These are phyloP conservation scores for Plemyria rubiginata DNA, from an alignment of 2,888 invertebrate genomes.

Conservation along the genomic window DNA sequence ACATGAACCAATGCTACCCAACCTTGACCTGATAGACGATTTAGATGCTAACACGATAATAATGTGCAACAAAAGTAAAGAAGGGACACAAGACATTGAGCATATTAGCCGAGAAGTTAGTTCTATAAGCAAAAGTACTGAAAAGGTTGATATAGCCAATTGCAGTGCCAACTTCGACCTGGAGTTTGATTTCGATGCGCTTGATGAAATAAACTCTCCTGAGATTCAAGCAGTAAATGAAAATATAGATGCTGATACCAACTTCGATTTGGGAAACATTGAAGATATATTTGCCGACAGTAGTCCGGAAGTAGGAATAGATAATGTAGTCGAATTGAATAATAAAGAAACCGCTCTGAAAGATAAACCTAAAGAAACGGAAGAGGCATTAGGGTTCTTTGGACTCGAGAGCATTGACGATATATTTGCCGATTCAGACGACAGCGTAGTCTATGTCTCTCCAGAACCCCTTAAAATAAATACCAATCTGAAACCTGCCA, in stretches of 20 bases:
- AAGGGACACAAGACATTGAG: conserved; percentile 34
- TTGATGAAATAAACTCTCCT: conserved; percentile 39
- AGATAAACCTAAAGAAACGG: conserved; percentile 38
- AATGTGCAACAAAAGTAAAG: conserved; percentile 49
- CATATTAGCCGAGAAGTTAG: conserved; percentile 19
- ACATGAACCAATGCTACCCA: conserved; percentile 59
- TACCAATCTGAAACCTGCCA: background rate
- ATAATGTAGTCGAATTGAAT: conserved; percentile 1
- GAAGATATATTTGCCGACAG: conserved; percentile 72
- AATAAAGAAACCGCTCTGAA: conserved; percentile 4
- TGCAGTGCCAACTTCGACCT: conserved; percentile 45
- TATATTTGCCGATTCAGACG: conserved; percentile 72
- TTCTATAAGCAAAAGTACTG: conserved; percentile 22
- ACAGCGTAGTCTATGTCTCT: conserved; percentile 45
- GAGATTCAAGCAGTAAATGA: conserved; percentile 34
- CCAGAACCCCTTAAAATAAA: conserved; percentile 40
- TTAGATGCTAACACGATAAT: conserved; percentile 57
- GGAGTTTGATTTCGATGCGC: conserved; percentile 57
- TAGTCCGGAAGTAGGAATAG: conserved; percentile 37
- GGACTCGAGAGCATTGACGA: conserved; percentile 79
- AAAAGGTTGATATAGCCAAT: conserved; percentile 34
- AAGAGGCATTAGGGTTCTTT: conserved; percentile 66
- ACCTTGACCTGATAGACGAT: conserved; percentile 65
- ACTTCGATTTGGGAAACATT: conserved; percentile 76
- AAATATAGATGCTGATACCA: conserved; percentile 47